Evolutionary conservation across 1,140 invertebrate genomes (phyloP).

Genomic region (Ephestia elutella): DNA sequence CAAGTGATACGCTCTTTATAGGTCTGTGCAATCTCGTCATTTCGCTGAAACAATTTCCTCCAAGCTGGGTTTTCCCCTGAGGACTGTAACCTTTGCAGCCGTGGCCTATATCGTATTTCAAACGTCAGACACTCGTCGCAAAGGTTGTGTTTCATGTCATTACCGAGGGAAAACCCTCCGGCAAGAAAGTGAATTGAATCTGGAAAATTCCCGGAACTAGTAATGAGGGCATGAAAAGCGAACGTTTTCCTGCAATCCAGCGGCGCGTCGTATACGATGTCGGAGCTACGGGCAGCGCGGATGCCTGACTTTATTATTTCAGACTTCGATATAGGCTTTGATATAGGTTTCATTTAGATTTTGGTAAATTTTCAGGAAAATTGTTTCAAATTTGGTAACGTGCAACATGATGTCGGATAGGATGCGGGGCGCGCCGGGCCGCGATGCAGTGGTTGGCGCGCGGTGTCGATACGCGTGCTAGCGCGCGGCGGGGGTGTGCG

Average conservation of each 20-base stretch:
- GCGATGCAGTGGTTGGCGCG: constrained; percentile 55
- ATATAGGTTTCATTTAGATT: no score
- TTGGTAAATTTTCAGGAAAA: no score
- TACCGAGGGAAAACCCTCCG: background rate
- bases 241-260: constrained; percentile 36
- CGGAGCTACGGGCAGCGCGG: constrained; percentile 30
- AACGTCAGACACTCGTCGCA: background rate
- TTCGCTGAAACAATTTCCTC: no score
- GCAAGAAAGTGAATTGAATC: constrained; percentile 29
- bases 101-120: background rate
- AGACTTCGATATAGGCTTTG: no score
- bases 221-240: constrained; percentile 44
- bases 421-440: constrained; percentile 29
- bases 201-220: background rate
- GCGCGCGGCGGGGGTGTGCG: constrained; percentile 17
- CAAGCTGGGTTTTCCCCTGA: background rate
- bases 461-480: constrained; percentile 62
- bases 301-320: no score
- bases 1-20: no score
- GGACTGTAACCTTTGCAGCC: background rate
- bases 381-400: background rate
- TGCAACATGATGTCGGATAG: constrained; percentile 25
- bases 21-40: no score
- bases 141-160: background rate
- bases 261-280: constrained; percentile 10